Base-by-base conservation (phyloP, 2,113 vertebrate genomes). In the Brienomyrus brachyistius region DNA sequence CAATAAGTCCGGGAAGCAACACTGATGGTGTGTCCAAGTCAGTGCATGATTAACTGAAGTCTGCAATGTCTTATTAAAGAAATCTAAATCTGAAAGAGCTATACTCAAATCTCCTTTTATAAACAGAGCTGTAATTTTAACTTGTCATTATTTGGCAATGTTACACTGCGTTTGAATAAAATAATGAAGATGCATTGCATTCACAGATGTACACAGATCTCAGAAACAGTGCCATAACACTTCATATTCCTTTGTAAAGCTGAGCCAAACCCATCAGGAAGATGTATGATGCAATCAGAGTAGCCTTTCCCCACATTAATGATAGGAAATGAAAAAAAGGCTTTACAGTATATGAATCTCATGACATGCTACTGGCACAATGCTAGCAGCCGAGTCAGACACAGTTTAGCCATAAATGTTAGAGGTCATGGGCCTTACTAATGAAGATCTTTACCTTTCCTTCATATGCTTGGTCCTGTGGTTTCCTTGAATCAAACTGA, bases 371-470 rank as follows among this genome's bases (percentile, higher is more conserved):
- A 70, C 13, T 70, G 62, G 62, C n/a, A 70, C 62, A 31, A 1
- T 13, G 62, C 62, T 31, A 70, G 3, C 27, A 70, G 62, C 62
- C 0, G 1, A 70, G n/a, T 70, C 62, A 31, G n/a, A 70, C 31
- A 31, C n/a, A 11, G 62, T 31, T 31, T 70, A 70, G n/a, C 62
- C 27, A 70, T 31, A 31, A 70, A 27, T 31, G n/a, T 70, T 70
- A 70, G 2, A 27, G 23, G 9, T 66, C 8, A 27, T 9, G 31
- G 62, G 62, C 62, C 62, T 31, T 70, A 27, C 62, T 31, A 70
- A 70, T 10, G 3, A 27, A 31, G 62, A 31, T 31, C 91, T 93
- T 95, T 90, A 96, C 96, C 95, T 95, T 94, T 88, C 94, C 94
- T 82, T 0, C 0, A 89, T 93, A 56, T 27, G 94, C 90, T 86